Base-by-base conservation (phyloP, 2,113 vertebrate species). In the Rhinoderma darwinii region DNA sequence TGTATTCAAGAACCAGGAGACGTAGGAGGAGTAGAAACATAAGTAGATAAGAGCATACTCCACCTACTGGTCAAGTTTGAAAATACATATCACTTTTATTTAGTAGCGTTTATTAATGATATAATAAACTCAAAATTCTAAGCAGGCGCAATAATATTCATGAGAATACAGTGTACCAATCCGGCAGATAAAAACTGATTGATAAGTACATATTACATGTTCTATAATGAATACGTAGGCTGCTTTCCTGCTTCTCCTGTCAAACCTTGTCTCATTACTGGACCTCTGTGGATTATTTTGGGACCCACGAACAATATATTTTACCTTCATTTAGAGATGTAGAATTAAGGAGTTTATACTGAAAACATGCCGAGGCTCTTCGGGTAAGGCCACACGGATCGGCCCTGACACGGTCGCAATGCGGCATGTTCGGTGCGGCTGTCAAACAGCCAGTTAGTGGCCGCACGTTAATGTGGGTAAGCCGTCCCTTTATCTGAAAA, bases 31-130 rank as follows among this genome's bases (percentile, higher is more conserved):
- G 51, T 15, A 56, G 20, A 4, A 15, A 22, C 2, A 17, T 2
- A 56, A 22, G 4, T 61, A 61, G 44, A 35, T 54, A n/a, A n/a
- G 6, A 8, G 25, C 20, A 20, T 78, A 43, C 37, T 30, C 76
- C 76, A 51, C 50, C 76, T 78, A 20, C 76, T 78, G 76, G 44
- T 32, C 30, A 35, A 22, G 15, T 78, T 25, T 78, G 18, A 43
- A 9, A 54, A 32, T 77, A 17, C 27, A 74, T 14, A 54, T 73
- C 9, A 12, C 20, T 39, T 72, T 22, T 18, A 54, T 54, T 54
- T 54, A 54, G 51, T 54, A n/a, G n/a, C n/a, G n/a, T 30, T 14
- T 32, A 66, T 5, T 10, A 59, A 59, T 7, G 25, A 59, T 59
- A 9, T 59, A n/a, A 59, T 59, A 59, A 25, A 25, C 54, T n/a